Evolutionary conservation across 2,113 vertebrate genomes (phyloP), one percentile per base, ranked within the genome.

Genomic region (Brachyhypopomus gauderio): DNA sequence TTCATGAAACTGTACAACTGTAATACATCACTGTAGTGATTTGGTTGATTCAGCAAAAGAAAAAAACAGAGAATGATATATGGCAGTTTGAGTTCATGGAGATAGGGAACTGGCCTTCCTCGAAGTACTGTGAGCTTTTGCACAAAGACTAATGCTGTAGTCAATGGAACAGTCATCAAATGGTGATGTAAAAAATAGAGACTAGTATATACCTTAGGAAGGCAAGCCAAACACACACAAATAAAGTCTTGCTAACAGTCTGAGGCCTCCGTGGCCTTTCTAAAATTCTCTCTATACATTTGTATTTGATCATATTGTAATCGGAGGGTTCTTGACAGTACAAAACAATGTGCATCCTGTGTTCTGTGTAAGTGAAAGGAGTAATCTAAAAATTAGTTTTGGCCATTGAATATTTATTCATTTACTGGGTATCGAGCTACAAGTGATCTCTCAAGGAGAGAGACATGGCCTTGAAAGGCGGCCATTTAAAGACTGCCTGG

Each of bases 11-110:
- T 94, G 91, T 93, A 93, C 93, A 94, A 89, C 91, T 86, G 91
- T 91, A 94, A 94, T 92, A 94, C 93, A 92, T 91, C 86, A 91
- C 90, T 90, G 92, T 92, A 94, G 92, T 94, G 92, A 92, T 93
- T 93, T 93, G 92, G 92, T 93, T 93, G 91, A 89, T 90, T 91
- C 87, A 90, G 72, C 62, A 82, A 84, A 27, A 17, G 62, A 55
- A 55, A 48, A 58, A 64, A 86, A 78, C 79, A 85, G 83, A 17
- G 52, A 79, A 0, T 83, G 84, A 89, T 87, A 90, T 88, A 92
- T 90, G 90, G 91, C 92, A 83, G 89, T 89, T 91, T 89, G 93
- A 93, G 91, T 91, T 94, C 89, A 89, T 88, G 75, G 81, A 88
- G 83, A 87, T 69, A 88, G 90, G 45, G 89, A 92, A 94, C 93